A percentile compares a stretch with the other conserved stretches of the same genome.
Conservation (phyloP, 1,140 invertebrate species). For the Lycorma delicatula region DNA sequence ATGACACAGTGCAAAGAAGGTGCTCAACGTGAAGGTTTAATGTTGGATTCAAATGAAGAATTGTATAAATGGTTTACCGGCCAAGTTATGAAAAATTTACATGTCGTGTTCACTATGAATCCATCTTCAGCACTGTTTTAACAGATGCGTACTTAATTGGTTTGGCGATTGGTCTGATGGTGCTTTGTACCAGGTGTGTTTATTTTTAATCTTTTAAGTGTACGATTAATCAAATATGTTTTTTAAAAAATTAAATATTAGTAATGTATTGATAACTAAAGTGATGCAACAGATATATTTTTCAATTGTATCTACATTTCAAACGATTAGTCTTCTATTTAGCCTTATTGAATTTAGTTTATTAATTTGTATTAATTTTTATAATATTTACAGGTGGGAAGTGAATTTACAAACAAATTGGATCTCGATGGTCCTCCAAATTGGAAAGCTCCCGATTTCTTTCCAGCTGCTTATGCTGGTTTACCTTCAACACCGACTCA, state of each 20-base stretch:
- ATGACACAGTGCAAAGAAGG: constrained; percentile 99
- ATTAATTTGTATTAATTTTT: too few species aligned
- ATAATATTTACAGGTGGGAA: constrained; percentile 58
- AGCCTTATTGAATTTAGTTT: too few species aligned
- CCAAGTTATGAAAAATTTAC: constrained; percentile 97
- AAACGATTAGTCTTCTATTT: too few species aligned
- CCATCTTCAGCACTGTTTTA: constrained; percentile 97
- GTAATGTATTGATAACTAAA: too few species aligned
- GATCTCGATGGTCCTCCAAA: constrained; percentile 66
- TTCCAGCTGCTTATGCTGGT: constrained; percentile 74
- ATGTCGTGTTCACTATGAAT: constrained; percentile 99
- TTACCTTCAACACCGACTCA: constrained; percentile 69
- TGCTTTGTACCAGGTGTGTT: constrained; percentile 82
- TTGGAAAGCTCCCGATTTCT: constrained; percentile 79
- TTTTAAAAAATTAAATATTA: too few species aligned
- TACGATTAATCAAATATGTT: too few species aligned
- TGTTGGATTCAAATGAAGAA: constrained; percentile 98
- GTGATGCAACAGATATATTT: too few species aligned
- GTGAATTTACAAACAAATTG: constrained; percentile 76
- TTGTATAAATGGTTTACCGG: constrained; percentile 98
- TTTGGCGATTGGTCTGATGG: constrained; percentile 99
- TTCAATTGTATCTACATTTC: too few species aligned
- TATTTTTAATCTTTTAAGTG: too few species aligned
- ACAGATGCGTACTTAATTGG: constrained; percentile 99
- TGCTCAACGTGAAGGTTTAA: constrained; percentile 92